phyloP scores from a whole-genome alignment of 2,113 vertebrate species.

The Thunnus maccoyii region DNA sequence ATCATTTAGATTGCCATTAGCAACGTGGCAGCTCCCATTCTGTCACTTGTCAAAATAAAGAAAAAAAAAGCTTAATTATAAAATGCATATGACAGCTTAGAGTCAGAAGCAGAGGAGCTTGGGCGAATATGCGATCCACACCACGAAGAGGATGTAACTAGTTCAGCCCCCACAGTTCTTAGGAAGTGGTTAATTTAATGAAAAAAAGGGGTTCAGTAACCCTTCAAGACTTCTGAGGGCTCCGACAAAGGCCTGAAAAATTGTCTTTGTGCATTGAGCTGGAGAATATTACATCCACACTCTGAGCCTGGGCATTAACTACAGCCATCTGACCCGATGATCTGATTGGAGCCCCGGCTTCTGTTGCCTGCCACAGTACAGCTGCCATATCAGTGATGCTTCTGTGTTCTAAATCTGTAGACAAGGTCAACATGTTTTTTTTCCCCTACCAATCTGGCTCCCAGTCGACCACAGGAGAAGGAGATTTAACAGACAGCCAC shows the following conservation, averaged over 20 bases:
- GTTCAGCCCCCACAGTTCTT: conserved; percentile 37
- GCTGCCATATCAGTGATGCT: conserved; percentile 76
- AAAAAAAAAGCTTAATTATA: conserved; percentile 43
- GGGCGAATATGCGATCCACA: conserved; percentile 26
- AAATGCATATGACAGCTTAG: conserved; percentile 49
- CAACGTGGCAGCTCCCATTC: conserved; percentile 20
- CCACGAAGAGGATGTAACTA: conserved; percentile 47
- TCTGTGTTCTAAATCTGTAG: conserved; percentile 77
- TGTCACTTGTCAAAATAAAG: conserved; percentile 22
- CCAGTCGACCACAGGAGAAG: conserved; percentile 47
- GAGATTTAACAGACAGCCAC: conserved; percentile 54
- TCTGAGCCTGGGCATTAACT: conserved; percentile 61
- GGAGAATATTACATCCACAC: conserved; percentile 57
- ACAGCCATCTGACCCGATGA: conserved; percentile 71
- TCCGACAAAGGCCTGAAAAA: conserved; percentile 40
- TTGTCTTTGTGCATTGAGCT: conserved; percentile 52
- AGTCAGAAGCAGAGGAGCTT: conserved; percentile 32
- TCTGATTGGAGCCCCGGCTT: conserved; percentile 73
- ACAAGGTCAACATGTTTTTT: conserved; percentile 78
- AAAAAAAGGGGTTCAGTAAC: conserved; percentile 53
- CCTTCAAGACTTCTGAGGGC: conserved; percentile 26
- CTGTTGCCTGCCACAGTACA: conserved; percentile 75
- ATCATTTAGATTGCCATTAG: conserved; percentile 28
- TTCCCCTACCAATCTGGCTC: conserved; percentile 68
- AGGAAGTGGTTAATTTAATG: conserved; percentile 58